Evolutionary conservation across 1,140 invertebrate species (phyloP).

Genomic region (Drosophila erecta): DNA sequence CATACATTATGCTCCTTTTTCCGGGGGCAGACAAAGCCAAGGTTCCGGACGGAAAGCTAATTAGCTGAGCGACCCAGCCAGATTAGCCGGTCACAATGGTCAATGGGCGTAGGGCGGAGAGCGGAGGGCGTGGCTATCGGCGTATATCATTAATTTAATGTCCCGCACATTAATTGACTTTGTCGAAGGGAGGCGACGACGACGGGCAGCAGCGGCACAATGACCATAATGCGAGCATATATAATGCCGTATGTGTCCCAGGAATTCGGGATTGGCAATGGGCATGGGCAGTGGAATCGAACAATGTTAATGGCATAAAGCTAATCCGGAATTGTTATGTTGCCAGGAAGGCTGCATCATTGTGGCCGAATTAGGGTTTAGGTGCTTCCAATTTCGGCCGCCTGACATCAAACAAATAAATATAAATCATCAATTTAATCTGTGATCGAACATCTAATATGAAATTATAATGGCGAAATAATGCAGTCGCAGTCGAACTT

Average conservation of each 20-base stretch:
- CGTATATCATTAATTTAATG: slow-evolving; percentile 81
- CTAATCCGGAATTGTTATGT: slow-evolving; percentile 21
- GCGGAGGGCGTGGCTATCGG: slow-evolving; percentile 48
- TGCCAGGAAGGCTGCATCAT: slow-evolving; percentile 9
- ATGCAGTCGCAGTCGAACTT: not conserved
- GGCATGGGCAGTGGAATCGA: not conserved
- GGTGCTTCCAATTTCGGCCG: not conserved
- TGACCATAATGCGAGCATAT: slow-evolving; percentile 47
- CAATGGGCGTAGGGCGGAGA: not conserved
- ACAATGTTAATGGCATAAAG: slow-evolving; percentile 15
- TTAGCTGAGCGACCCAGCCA: slow-evolving; percentile 58
- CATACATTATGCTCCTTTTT: not conserved
- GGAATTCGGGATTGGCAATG: not conserved
- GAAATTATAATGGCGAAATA: slow-evolving; percentile 4
- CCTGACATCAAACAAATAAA: slow-evolving; percentile 3
- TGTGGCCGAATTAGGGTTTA: slow-evolving; percentile 5
- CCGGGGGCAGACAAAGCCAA: slow-evolving; percentile 6
- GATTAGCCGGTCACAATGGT: slow-evolving; percentile 13
- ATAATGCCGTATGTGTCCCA: slow-evolving; percentile 26
- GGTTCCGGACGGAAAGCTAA: slow-evolving; percentile 55
- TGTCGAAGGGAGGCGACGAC: slow-evolving; percentile 16
- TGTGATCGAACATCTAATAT: not conserved
- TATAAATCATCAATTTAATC: slow-evolving; percentile 5
- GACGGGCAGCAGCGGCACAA: slow-evolving; percentile 13
- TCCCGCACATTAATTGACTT: slow-evolving; percentile 61